A percentile compares a stretch with the other conserved stretches of the same genome.
Conservation (phyloP, 2,888 invertebrate genomes). For the Perizoma flavofasciatum region DNA sequence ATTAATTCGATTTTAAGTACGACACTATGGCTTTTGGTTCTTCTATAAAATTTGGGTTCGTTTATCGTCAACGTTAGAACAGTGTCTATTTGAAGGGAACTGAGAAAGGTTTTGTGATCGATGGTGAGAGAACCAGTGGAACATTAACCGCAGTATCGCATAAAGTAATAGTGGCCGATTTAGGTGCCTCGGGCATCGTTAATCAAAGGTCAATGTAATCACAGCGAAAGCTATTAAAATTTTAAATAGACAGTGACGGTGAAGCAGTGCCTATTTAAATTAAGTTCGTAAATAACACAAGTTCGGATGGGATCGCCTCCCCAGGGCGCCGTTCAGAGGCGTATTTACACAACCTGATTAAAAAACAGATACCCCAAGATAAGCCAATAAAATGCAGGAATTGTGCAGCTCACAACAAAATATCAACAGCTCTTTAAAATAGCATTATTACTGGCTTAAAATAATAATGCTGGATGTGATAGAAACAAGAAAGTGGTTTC, state of each 20-base stretch:
- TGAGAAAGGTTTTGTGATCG: too few relatives aligned
- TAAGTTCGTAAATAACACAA: slow-evolving; percentile 36
- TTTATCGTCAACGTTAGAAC: too few relatives aligned
- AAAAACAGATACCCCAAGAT: slow-evolving; percentile 36
- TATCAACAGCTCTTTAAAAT: background rate
- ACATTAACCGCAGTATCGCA: too few relatives aligned
- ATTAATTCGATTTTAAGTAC: too few relatives aligned
- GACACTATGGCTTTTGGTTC: too few relatives aligned
- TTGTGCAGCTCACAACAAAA: background rate
- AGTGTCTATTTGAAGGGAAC: too few relatives aligned
- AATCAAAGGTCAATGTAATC: slow-evolving; percentile 17
- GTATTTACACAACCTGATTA: slow-evolving; percentile 39
- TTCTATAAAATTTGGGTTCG: too few relatives aligned
- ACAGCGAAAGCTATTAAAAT: slow-evolving; percentile 21
- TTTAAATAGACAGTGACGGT: slow-evolving; percentile 27
- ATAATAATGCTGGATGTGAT: background rate
- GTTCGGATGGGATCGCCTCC: slow-evolving; percentile 32
- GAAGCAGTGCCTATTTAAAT: slow-evolving; percentile 34
- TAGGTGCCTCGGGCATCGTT: slow-evolving; percentile 12
- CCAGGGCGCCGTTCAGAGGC: slow-evolving; percentile 28
- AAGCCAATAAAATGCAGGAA: slow-evolving; percentile 20
- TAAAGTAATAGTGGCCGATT: too few relatives aligned
- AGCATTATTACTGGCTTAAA: background rate
- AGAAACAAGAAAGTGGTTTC: too few relatives aligned
- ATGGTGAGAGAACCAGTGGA: too few relatives aligned